Percentiles rank a stretch among this genome's conserved stretches.
phyloP scores from a whole-genome alignment of 2,888 invertebrate species.

The Tipula vernalis region DNA sequence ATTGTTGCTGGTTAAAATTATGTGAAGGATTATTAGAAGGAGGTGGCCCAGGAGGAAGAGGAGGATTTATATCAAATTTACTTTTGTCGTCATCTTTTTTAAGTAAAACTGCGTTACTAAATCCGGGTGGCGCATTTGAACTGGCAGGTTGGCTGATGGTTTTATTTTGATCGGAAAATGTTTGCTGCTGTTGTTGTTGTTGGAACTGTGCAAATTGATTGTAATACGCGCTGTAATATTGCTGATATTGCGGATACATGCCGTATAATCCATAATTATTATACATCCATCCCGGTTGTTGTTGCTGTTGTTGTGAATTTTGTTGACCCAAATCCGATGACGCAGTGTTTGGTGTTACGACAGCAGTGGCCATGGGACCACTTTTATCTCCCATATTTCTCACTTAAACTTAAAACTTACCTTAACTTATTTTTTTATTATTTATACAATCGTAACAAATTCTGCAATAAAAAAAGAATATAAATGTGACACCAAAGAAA shows the following conservation, averaged over 20 bases:
- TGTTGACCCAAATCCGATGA: neutral
- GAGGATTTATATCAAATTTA: slow-evolving; percentile 38
- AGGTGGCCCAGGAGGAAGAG: slow-evolving; percentile 46
- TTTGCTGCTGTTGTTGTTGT: slow-evolving; percentile 20
- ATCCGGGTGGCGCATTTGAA: slow-evolving; percentile 38
- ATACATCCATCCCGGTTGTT: slow-evolving; percentile 15
- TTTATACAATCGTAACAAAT: neutral
- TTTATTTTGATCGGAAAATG: slow-evolving; percentile 23
- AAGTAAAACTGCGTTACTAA: slow-evolving; percentile 32
- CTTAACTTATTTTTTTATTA: slow-evolving; percentile 12
- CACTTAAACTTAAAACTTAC: slow-evolving; percentile 14
- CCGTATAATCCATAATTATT: slow-evolving; percentile 13
- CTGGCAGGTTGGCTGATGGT: slow-evolving; percentile 24
- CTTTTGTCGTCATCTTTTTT: slow-evolving; percentile 20
- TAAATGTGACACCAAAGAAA: neutral
- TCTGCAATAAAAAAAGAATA: neutral
- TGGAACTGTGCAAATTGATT: slow-evolving; percentile 20
- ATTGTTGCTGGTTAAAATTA: slow-evolving; percentile 16
- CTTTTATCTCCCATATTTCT: slow-evolving; percentile 16
- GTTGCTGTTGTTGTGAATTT: neutral
- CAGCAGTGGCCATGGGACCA: slow-evolving; percentile 15
- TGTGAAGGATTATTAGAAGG: slow-evolving; percentile 29
- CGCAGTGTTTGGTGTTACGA: slow-evolving; percentile 12
- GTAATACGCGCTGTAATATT: slow-evolving; percentile 19
- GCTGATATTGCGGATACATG: slow-evolving; percentile 17